Percentiles rank a stretch among this genome's conserved stretches.
phyloP scores from a whole-genome alignment of 2,797 vertebrate genomes.

The Microtus obscurus region DNA sequence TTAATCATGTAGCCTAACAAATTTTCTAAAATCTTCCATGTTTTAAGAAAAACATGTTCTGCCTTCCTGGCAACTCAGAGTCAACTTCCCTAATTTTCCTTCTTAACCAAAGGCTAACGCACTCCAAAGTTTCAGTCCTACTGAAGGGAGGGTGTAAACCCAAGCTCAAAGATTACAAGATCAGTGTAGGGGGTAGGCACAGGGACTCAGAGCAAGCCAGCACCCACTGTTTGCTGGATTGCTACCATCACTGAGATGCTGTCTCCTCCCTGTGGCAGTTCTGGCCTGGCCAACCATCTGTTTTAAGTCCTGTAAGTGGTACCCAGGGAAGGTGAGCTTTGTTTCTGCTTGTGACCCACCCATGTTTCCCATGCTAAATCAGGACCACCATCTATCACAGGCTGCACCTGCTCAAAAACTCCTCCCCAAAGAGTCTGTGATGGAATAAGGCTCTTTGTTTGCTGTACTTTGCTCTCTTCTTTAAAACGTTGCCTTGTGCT shows the following conservation, averaged over 20 bases:
- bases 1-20: conserved; percentile 39
- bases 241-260: background rate
- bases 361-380: background rate
- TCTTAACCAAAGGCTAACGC: background rate
- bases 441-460: background rate
- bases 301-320: background rate
- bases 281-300: background rate
- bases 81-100: background rate
- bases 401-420: background rate
- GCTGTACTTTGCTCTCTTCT: background rate
- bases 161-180: background rate
- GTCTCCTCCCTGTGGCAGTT: background rate
- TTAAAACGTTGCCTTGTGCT: background rate
- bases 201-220: background rate
- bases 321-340: background rate
- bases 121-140: background rate
- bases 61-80: conserved; percentile 23
- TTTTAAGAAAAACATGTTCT: conserved; percentile 43
- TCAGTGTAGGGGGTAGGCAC: background rate
- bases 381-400: background rate
- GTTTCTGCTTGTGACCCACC: background rate
- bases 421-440: background rate
- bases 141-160: background rate
- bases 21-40: conserved; percentile 45
- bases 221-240: background rate